Conservation (phyloP, 2,888 invertebrate genomes). For the Hydroisotoma schaefferi region DNA sequence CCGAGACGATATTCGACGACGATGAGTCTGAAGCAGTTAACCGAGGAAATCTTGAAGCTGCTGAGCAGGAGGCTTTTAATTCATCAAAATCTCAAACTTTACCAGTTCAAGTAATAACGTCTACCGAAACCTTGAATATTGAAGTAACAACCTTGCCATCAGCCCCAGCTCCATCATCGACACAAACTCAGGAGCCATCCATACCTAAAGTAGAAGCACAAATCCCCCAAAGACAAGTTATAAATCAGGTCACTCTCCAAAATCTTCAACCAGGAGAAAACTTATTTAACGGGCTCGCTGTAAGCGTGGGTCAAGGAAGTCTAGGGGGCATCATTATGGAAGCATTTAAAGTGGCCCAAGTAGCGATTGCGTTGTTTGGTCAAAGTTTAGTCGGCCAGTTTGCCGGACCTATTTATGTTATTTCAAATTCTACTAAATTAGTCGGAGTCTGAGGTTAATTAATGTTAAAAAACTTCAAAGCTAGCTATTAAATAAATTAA, state of each 20-base stretch:
- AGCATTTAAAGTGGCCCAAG: conserved; percentile 9
- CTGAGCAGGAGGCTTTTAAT: too few species aligned
- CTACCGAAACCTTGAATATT: too few species aligned
- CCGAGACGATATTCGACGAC: too few species aligned
- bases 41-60: too few species aligned
- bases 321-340: background rate
- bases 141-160: too few species aligned
- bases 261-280: background rate
- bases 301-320: conserved; percentile 1
- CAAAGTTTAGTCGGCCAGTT: background rate
- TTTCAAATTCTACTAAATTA: conserved; percentile 2
- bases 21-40: too few species aligned
- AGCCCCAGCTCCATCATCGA: too few species aligned
- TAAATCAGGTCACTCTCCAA: background rate
- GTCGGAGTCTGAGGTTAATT: background rate
- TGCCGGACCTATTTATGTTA: background rate
- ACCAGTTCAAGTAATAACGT: too few species aligned
- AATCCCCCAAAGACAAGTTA: background rate
- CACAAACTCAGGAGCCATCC: too few species aligned
- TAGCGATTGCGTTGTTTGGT: background rate
- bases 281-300: background rate
- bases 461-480: background rate
- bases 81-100: too few species aligned
- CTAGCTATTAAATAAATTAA: background rate
- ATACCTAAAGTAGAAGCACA: too few species aligned